Conservation (phyloP, 1,140 invertebrate species). For the Asobara japonica region DNA sequence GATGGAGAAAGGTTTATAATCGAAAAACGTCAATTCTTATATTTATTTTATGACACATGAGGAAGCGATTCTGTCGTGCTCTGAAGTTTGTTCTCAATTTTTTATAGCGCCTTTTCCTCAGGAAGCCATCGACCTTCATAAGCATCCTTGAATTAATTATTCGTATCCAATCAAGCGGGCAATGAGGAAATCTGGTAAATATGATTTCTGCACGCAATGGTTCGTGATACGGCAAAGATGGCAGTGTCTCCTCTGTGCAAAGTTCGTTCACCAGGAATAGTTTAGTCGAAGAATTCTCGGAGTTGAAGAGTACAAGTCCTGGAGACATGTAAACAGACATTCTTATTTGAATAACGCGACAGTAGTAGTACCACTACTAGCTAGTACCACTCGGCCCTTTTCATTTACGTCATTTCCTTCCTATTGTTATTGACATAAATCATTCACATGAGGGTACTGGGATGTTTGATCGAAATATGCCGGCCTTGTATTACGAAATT, state of each 20-base stretch:
- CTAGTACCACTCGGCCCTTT: constrained; percentile 12
- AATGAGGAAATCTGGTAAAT: neutral
- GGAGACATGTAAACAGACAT: neutral
- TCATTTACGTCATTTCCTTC: neutral
- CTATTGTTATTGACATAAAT: neutral
- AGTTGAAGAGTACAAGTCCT: neutral
- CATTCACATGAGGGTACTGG: neutral
- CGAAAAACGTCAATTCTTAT: neutral
- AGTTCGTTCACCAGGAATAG: constrained; percentile 26
- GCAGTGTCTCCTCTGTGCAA: neutral
- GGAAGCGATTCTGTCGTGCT: neutral
- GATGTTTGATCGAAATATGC: constrained; percentile 43
- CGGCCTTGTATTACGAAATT: constrained; percentile 47
- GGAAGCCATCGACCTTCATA: neutral
- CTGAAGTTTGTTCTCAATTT: neutral
- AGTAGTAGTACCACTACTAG: constrained; percentile 17
- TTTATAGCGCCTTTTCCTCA: neutral
- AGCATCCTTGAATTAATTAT: constrained; percentile 16
- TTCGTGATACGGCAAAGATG: constrained; percentile 1
- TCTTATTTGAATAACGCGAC: neutral
- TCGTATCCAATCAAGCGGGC: constrained; percentile 6
- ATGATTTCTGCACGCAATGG: constrained; percentile 9
- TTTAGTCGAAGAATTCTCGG: neutral
- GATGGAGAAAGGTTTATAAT: no score
- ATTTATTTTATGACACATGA: neutral